Percentiles rank a stretch among this genome's conserved stretches.
These are phyloP conservation scores for Trachymyrmex septentrionalis DNA, from an alignment of 1,140 invertebrate species.

Conservation along the genomic window DNA sequence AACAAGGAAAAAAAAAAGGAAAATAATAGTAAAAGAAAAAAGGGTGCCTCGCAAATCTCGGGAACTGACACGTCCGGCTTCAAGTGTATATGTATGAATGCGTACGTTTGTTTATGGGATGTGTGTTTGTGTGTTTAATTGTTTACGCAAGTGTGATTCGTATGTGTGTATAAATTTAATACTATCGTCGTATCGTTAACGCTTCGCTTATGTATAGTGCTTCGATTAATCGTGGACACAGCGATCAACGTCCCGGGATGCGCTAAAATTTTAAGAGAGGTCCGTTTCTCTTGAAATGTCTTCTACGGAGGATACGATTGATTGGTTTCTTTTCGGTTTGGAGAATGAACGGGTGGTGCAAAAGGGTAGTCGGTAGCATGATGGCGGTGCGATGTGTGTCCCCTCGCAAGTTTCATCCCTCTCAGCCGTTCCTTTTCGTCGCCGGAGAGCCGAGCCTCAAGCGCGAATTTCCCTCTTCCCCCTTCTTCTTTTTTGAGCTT, in stretches of 20 bases:
- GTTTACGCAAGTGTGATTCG: slow-evolving; percentile 33
- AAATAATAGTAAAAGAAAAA: slow-evolving; percentile 65
- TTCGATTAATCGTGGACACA: slow-evolving; percentile 78
- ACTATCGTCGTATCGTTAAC: slow-evolving; percentile 77
- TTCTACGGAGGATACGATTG: slow-evolving; percentile 63
- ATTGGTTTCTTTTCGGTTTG: slow-evolving; percentile 14
- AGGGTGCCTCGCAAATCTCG: slow-evolving; percentile 68
- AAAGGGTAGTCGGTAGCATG: slow-evolving; percentile 35
- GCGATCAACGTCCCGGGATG: slow-evolving; percentile 81
- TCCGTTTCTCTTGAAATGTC: slow-evolving; percentile 72
- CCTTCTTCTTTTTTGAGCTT: slow-evolving; percentile 11
- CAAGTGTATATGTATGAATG: background rate
- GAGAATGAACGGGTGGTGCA: slow-evolving; percentile 46
- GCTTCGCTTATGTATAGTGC: slow-evolving; percentile 67
- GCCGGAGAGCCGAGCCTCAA: slow-evolving; percentile 15
- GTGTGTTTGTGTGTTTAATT: background rate
- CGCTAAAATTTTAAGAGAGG: slow-evolving; percentile 73
- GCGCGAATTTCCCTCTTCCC: slow-evolving; percentile 45
- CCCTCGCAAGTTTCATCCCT: background rate
- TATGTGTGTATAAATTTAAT: slow-evolving; percentile 82
- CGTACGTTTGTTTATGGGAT: background rate
- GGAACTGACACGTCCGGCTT: slow-evolving; percentile 80
- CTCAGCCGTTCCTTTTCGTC: background rate
- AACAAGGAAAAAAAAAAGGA: slow-evolving; percentile 56
- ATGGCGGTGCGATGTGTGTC: slow-evolving; percentile 21